Percentiles rank a stretch among this genome's conserved stretches.
Evolutionary conservation across 1,140 invertebrate genomes (phyloP).

Genomic region (Grapholita molesta): DNA sequence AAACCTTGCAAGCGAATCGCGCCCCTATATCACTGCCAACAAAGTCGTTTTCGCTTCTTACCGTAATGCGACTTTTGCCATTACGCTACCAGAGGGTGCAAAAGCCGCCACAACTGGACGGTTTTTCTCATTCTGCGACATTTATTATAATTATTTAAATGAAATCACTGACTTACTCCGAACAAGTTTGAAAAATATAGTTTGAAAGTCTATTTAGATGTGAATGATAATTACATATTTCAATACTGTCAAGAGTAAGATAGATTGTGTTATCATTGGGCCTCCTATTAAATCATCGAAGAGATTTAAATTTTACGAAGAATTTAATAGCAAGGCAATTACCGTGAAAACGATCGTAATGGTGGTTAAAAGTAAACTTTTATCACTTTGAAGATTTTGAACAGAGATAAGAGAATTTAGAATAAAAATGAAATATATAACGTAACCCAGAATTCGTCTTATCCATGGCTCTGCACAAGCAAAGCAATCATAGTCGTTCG

Average conservation of each 20-base stretch:
- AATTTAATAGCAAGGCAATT: not conserved
- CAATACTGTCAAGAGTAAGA: slow-evolving; percentile 25
- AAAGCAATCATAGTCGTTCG: slow-evolving; percentile 73
- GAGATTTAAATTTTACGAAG: not conserved
- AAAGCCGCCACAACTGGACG: slow-evolving; percentile 74
- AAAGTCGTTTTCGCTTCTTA: slow-evolving; percentile 41
- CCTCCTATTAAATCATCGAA: slow-evolving; percentile 24
- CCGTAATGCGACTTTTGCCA: slow-evolving; percentile 52
- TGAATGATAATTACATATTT: not conserved
- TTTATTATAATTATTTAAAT: slow-evolving; percentile 44
- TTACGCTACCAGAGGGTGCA: slow-evolving; percentile 64
- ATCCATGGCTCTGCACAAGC: slow-evolving; percentile 71
- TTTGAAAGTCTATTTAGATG: slow-evolving; percentile 21
- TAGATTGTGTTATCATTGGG: slow-evolving; percentile 24
- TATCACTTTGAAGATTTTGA: not conserved
- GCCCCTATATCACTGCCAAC: slow-evolving; percentile 33
- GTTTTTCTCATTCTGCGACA: slow-evolving; percentile 70
- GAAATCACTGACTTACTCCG: slow-evolving; percentile 39
- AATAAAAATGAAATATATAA: slow-evolving; percentile 7
- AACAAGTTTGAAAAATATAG: slow-evolving; percentile 33
- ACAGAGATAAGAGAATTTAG: not conserved
- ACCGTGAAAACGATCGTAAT: not conserved
- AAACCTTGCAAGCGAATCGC: slow-evolving; percentile 49
- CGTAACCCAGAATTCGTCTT: slow-evolving; percentile 28
- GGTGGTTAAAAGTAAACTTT: not conserved